Evolutionary conservation across 2,888 invertebrate species (phyloP), one percentile per base, ranked within the genome.

Genomic region (Sarcophaga caerulescens): DNA sequence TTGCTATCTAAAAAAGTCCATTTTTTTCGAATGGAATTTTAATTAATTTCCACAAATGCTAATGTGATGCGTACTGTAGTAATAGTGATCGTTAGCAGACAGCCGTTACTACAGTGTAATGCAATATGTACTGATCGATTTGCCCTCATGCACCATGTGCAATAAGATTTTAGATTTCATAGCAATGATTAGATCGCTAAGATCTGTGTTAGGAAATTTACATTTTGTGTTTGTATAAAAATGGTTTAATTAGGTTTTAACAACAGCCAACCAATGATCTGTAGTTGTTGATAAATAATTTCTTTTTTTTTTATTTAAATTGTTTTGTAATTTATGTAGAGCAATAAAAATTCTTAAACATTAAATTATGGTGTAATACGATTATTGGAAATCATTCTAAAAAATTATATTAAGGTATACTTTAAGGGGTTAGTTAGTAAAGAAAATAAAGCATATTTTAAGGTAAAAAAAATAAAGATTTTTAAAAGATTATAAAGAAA

Each of bases 1-100:
- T 86, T 86, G 84, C 75, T 84, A 78, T 78, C 86, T 81, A 84
- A 84, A 35, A 86, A 81, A 69, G 73, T 78, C 60, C 70, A 80
- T 35, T 73, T 76, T 77, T 86, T 81, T 77, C 77, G 47, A 35
- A 70, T 81, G 75, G 86, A 86, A 86, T 86, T 86, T 86, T 86
- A 86, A 86, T 86, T 86, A 86, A 86, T 86, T 86, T 86, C 84
- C 66, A 81, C 84, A 25, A 86, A 86, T 86, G 86, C 84, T 84
- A 86, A 84, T 86, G 2, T 35, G 1, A 35, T 8, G 77, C 66
- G 71, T 35, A 14, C 47, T 47, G 4, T 35, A 35, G 70, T 65
- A 76, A 59, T 74, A 81, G 57, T 12, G 23, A 21, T 23, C n/a
- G 11, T 45, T 25, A 70, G 21, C 19, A 35, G 5, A 5, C 5